Conservation (phyloP, 2,113 vertebrate genomes). For the Channa argus region DNA sequence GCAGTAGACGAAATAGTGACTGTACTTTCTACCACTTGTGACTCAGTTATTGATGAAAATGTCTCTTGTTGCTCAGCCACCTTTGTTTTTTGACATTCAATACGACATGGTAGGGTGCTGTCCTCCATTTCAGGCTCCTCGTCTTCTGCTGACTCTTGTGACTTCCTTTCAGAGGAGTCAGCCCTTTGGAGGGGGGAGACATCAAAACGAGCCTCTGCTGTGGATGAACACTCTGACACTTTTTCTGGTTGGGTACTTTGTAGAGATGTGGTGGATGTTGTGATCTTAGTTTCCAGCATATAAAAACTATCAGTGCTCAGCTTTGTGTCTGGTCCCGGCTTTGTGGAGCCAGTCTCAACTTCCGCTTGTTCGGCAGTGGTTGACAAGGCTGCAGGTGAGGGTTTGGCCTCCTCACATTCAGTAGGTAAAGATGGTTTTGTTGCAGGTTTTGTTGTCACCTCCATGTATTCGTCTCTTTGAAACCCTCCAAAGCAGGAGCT, state of each 20-base stretch:
- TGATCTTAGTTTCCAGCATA: slow-evolving; percentile 37
- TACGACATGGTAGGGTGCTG: slow-evolving; percentile 70
- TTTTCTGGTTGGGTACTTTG: slow-evolving; percentile 33
- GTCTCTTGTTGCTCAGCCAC: slow-evolving; percentile 61
- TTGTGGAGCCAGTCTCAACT: slow-evolving; percentile 41
- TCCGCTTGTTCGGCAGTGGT: slow-evolving; percentile 57
- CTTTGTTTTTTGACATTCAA: slow-evolving; percentile 78
- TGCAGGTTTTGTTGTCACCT: slow-evolving; percentile 86
- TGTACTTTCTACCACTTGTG: slow-evolving; percentile 30
- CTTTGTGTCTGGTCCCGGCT: slow-evolving; percentile 58
- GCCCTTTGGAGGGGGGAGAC: slow-evolving; percentile 83
- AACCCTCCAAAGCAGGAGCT: slow-evolving; percentile 79
- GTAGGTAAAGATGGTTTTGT: slow-evolving; percentile 80
- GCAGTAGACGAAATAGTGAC: slow-evolving; percentile 46
- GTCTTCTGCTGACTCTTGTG: slow-evolving; percentile 65
- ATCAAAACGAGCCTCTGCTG: slow-evolving; percentile 79
- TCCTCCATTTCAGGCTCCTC: slow-evolving; percentile 78
- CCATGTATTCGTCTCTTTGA: slow-evolving; percentile 90
- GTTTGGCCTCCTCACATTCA: slow-evolving; percentile 77
- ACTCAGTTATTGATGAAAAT: slow-evolving; percentile 28
- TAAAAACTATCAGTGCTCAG: slow-evolving; percentile 49
- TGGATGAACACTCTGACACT: slow-evolving; percentile 43
- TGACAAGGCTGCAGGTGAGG: slow-evolving; percentile 57
- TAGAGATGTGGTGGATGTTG: slow-evolving; percentile 27
- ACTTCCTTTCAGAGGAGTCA: slow-evolving; percentile 66